Evolutionary conservation across 1,140 invertebrate species (phyloP), one percentile per base, ranked within the genome.

Genomic region (Cryptotermes secundus): DNA sequence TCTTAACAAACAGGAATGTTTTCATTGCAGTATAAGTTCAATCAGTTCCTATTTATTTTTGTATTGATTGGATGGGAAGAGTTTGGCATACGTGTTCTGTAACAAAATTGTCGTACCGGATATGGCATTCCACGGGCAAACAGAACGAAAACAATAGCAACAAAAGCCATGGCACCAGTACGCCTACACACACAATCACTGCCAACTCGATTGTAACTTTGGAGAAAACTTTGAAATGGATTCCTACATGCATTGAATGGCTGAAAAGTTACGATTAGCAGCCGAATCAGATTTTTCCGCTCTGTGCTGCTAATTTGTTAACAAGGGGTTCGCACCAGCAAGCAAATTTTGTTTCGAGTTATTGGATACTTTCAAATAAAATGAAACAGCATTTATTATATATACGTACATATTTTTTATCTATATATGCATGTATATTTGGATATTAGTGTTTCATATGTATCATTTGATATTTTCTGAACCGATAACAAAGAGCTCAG

Each of bases 161-260:
- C 45, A 49, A 49, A 59, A n/a, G n/a, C n/a, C 0, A 72, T n/a
- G 59, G n/a, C 59, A 72, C 2, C 6, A 72, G 59, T n/a, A 72
- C 59, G 26, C 59, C 59, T n/a, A 72, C n/a, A 72, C 59, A 72
- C 4, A 72, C 59, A 72, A 72, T 72, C 59, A 72, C 59, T 72
- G 59, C 59, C 59, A 3, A 10, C 0, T 72, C 59, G 59, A 72
- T 72, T 72, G 59, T 72, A 31, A n/a, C 26, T 26, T 26, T 14
- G 31, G 59, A 72, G 59, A 31, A 31, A 14, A 1, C 14, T 72
- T 72, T 31, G 7, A 72, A 72, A 72, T 72, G 26, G 59, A 72
- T 72, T 72, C 31, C 7, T 31, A 72, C n/a, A 72, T 26, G 1
- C 19, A 10, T 26, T 72, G 59, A 31, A 49, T 31, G 59, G 59